phyloP scores from a whole-genome alignment of 2,797 vertebrate species.

The Lithobates sylvaticus region DNA sequence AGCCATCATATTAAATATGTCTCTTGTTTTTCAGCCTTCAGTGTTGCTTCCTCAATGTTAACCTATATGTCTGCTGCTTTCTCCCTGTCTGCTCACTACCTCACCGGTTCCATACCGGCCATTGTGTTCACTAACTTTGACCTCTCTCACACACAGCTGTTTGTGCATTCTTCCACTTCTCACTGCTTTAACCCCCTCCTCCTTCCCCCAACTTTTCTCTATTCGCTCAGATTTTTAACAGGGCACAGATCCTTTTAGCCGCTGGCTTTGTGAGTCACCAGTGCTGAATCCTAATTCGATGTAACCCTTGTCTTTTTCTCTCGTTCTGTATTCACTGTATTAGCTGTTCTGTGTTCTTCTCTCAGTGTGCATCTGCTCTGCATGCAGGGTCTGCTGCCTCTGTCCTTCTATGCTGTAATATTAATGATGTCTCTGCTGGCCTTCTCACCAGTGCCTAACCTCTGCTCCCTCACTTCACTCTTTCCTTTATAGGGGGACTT shows the following conservation, averaged over 20 bases:
- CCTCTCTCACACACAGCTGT: slow-evolving; percentile 57
- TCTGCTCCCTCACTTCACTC: slow-evolving; percentile 54
- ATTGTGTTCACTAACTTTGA: slow-evolving; percentile 51
- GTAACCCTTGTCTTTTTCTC: slow-evolving; percentile 65
- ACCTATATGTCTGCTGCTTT: slow-evolving; percentile 39
- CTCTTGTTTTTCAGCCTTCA: slow-evolving; percentile 58
- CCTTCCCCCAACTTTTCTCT: slow-evolving; percentile 23
- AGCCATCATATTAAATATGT: slow-evolving; percentile 37
- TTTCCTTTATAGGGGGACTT: slow-evolving; percentile 49
- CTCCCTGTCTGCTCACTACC: slow-evolving; percentile 48
- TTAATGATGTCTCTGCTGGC: slow-evolving; percentile 43
- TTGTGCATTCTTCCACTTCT: slow-evolving; percentile 25
- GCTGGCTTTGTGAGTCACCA: slow-evolving; percentile 57
- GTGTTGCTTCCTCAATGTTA: slow-evolving; percentile 54
- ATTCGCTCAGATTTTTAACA: slow-evolving; percentile 51
- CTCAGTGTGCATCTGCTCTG: slow-evolving; percentile 62
- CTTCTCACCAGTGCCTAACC: slow-evolving; percentile 45
- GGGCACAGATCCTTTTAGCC: slow-evolving; percentile 53
- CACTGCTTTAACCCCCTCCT: slow-evolving; percentile 15
- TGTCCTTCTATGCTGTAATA: slow-evolving; percentile 27
- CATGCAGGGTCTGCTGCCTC: slow-evolving; percentile 71
- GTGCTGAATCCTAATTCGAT: slow-evolving; percentile 54
- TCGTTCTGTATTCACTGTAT: slow-evolving; percentile 50
- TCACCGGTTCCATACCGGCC: slow-evolving; percentile 36
- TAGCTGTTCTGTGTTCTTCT: slow-evolving; percentile 30